Conservation (phyloP, 2,113 vertebrate genomes). For the Columbina picui region DNA sequence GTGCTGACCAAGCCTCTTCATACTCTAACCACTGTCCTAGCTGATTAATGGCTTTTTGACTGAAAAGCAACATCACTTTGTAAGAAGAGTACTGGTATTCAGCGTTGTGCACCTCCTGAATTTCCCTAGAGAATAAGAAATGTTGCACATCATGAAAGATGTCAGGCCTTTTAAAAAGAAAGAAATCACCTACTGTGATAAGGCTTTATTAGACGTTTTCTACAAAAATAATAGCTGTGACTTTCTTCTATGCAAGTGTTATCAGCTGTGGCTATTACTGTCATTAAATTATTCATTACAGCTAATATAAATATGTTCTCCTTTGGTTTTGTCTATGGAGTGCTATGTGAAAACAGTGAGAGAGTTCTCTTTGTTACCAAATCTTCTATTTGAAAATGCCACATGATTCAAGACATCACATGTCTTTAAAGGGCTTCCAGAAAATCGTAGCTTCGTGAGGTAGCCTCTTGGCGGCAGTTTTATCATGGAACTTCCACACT, state of each 20-base stretch:
- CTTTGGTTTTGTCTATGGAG: neutral
- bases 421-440: neutral
- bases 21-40: neutral
- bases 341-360: neutral
- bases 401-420: neutral
- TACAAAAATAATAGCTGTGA: neutral
- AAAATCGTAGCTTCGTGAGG: neutral
- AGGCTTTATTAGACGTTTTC: neutral
- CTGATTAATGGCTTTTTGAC: neutral
- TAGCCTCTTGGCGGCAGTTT: neutral
- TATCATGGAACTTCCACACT: neutral
- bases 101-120: neutral
- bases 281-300: slow-evolving; percentile 1
- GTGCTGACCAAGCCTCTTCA: slow-evolving; percentile 6
- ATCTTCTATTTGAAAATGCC: neutral
- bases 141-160: neutral
- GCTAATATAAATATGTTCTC: neutral
- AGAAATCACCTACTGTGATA: neutral
- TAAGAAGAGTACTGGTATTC: neutral
- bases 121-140: neutral
- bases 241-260: neutral
- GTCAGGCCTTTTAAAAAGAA: neutral
- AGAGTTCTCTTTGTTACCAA: neutral
- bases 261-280: neutral
- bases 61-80: neutral